These are phyloP conservation scores for Melopsittacus undulatus DNA, from an alignment of 2,797 vertebrate genomes.

Conservation along the genomic window DNA sequence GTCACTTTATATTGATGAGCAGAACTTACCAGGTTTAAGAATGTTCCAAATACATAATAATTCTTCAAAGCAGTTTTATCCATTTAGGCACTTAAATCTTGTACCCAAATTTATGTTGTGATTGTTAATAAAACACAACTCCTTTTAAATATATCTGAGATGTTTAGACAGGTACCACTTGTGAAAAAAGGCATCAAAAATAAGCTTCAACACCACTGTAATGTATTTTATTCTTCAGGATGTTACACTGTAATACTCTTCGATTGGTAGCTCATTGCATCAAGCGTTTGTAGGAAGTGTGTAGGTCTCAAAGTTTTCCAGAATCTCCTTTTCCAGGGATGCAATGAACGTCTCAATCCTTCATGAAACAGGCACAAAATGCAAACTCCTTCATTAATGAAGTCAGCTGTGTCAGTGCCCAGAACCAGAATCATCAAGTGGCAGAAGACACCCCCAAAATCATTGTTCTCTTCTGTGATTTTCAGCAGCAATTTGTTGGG, in stretches of 20 bases:
- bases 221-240: conserved; percentile 81
- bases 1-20: conserved; percentile 36
- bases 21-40: conserved; percentile 73
- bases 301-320: conserved; percentile 73
- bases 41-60: conserved; percentile 25
- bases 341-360: conserved; percentile 71
- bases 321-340: conserved; percentile 67
- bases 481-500: conserved; percentile 69
- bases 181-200: conserved; percentile 87
- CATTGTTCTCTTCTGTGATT: conserved; percentile 55
- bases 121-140: conserved; percentile 73
- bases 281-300: conserved; percentile 75
- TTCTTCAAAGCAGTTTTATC: conserved; percentile 47
- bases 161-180: conserved; percentile 78
- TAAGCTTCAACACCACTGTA: conserved; percentile 82
- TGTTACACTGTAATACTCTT: conserved; percentile 84
- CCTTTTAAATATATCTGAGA: conserved; percentile 66
- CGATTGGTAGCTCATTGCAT: conserved; percentile 73
- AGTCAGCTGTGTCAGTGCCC: conserved; percentile 75
- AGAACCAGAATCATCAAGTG: conserved; percentile 49
- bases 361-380: conserved; percentile 82
- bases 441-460: conserved; percentile 76
- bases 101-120: conserved; percentile 70
- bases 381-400: conserved; percentile 75
- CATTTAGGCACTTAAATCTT: conserved; percentile 85